Evolutionary conservation across 2,113 vertebrate genomes (phyloP).

Genomic region (Zosterops hypoxanthus): DNA sequence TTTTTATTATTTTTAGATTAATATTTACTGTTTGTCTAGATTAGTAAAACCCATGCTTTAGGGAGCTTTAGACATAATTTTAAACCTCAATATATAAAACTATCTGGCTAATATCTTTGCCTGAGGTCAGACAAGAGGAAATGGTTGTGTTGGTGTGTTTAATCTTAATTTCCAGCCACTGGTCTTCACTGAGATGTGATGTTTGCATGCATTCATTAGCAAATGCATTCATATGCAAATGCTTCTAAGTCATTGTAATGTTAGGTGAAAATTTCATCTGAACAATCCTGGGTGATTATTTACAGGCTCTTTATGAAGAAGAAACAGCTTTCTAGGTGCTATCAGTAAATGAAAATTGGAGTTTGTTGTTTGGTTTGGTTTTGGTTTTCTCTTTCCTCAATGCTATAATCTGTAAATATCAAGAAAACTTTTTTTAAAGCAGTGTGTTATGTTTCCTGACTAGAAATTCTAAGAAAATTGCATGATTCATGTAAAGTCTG

Average conservation of each 20-base stretch:
- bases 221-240: background rate
- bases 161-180: background rate
- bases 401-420: background rate
- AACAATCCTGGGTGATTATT: fast-evolving
- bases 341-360: background rate
- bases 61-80: background rate
- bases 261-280: background rate
- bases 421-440: background rate
- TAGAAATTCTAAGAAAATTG: background rate
- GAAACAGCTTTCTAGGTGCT: background rate
- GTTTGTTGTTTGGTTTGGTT: background rate
- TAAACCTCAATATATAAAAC: background rate
- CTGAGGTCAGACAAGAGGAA: background rate
- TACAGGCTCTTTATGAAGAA: background rate
- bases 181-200: background rate
- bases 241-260: background rate
- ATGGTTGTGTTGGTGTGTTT: background rate
- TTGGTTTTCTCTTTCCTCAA: background rate
- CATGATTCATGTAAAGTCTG: background rate
- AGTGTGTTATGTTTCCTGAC: background rate
- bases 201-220: background rate
- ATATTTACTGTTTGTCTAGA: background rate
- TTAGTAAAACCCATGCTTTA: background rate
- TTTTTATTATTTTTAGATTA: background rate
- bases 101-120: background rate